Percentiles rank a stretch among this genome's conserved stretches.
Conservation (phyloP, 2,888 invertebrate genomes). For the Cyaniris semiargus region DNA sequence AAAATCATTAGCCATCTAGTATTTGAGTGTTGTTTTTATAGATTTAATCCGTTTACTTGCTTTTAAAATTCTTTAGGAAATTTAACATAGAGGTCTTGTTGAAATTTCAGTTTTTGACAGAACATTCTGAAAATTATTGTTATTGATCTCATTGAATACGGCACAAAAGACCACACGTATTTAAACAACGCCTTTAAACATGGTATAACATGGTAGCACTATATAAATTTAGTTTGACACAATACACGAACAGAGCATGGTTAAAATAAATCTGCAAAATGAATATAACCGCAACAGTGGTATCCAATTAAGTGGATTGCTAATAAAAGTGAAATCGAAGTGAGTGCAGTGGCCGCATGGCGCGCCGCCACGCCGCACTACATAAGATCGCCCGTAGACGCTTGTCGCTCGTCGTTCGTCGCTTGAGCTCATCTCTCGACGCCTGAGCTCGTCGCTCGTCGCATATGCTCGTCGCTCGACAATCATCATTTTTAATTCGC, state of each 20-base stretch:
- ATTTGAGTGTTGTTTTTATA: too few species aligned
- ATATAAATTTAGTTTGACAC: not conserved
- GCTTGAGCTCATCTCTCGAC: not conserved
- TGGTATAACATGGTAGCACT: not conserved
- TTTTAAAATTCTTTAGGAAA: too few species aligned
- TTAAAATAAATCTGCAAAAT: conserved; percentile 74
- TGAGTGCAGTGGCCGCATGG: conserved; percentile 75
- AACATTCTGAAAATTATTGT: not conserved
- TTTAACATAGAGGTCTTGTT: too few species aligned
- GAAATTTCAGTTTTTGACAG: too few species aligned
- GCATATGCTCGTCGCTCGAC: not conserved
- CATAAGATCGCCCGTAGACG: conserved; percentile 35
- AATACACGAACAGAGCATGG: conserved; percentile 48
- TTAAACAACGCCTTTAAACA: not conserved
- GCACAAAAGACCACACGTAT: not conserved
- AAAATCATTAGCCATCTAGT: too few species aligned
- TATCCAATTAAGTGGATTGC: conserved; percentile 79
- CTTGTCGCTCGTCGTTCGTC: not conserved
- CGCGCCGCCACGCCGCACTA: conserved; percentile 38
- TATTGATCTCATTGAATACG: not conserved
- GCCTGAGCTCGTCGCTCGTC: not conserved
- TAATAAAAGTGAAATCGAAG: conserved; percentile 80
- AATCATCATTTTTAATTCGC: conserved; percentile 26
- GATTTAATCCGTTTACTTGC: too few species aligned
- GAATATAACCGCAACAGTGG: conserved; percentile 76